Conservation (phyloP, 2,797 vertebrate genomes). For the Dermochelys coriacea region DNA sequence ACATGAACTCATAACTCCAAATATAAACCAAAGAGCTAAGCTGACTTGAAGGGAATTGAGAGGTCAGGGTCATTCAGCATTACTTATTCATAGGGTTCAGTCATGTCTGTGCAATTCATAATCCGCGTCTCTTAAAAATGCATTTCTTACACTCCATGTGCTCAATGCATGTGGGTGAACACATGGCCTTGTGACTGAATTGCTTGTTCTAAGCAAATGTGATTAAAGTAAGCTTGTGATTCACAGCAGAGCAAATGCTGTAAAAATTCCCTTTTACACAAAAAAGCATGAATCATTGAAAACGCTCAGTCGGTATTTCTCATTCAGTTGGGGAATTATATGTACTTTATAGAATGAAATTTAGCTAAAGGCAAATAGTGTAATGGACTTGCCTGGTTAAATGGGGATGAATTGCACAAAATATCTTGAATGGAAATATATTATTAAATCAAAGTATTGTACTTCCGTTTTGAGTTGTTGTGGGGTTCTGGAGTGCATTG, state of each 20-base stretch:
- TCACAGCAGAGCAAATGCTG: not conserved
- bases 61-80: conserved; percentile 53
- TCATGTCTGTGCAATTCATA: conserved; percentile 73
- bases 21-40: conserved; percentile 70
- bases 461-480: not conserved
- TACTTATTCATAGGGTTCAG: conserved; percentile 51
- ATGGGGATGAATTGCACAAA: fast-evolving
- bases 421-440: not conserved
- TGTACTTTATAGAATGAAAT: not conserved
- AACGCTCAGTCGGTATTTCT: not conserved
- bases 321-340: not conserved
- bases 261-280: not conserved
- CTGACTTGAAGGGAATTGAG: conserved; percentile 71
- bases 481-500: not conserved
- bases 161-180: conserved; percentile 11
- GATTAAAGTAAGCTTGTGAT: not conserved
- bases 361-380: not conserved
- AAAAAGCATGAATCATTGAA: not conserved
- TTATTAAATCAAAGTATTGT: not conserved
- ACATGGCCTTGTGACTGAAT: conserved; percentile 29
- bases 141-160: conserved; percentile 46
- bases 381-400: not conserved
- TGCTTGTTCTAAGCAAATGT: not conserved
- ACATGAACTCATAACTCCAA: conserved; percentile 52
- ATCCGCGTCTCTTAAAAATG: conserved; percentile 61